Conservation (phyloP, 2,888 invertebrate genomes). For the Tanypteryx hageni region DNA sequence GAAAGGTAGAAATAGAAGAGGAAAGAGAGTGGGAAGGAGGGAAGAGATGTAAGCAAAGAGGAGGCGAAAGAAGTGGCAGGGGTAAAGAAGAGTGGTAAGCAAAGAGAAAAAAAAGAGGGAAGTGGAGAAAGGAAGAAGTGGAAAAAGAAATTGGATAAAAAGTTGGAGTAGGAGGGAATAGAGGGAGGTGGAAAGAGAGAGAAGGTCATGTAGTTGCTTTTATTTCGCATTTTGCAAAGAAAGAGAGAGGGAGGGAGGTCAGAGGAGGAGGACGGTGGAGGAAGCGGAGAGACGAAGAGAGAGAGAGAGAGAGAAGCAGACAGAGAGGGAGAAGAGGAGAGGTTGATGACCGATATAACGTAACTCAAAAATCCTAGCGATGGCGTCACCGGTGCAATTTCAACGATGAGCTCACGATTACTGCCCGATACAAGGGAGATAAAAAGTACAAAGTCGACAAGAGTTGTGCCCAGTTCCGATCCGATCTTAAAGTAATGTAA, state of each 20-base stretch:
- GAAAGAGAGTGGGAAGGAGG: neutral
- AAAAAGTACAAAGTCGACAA: constrained; percentile 9
- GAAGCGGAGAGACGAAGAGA: neutral
- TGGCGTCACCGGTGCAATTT: constrained; percentile 17
- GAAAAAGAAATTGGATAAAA: neutral
- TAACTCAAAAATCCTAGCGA: neutral
- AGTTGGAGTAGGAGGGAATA: no score
- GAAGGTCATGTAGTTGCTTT: no score
- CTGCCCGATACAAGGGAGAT: neutral
- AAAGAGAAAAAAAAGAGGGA: neutral
- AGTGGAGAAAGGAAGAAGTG: no score
- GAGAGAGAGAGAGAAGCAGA: neutral
- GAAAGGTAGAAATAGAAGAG: neutral
- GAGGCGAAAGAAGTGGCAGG: neutral
- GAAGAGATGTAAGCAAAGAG: neutral
- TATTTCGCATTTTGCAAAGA: no score
- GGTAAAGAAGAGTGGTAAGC: neutral
- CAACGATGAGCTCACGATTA: constrained; percentile 24
- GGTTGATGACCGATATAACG: constrained; percentile 2
- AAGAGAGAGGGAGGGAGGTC: no score
- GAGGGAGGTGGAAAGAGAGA: no score
- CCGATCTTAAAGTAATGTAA: neutral
- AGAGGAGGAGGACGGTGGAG: neutral
- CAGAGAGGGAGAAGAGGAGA: neutral
- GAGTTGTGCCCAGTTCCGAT: neutral